These are phyloP conservation scores for Pteromalus puparum DNA, from an alignment of 1,140 invertebrate genomes.

Conservation along the genomic window DNA sequence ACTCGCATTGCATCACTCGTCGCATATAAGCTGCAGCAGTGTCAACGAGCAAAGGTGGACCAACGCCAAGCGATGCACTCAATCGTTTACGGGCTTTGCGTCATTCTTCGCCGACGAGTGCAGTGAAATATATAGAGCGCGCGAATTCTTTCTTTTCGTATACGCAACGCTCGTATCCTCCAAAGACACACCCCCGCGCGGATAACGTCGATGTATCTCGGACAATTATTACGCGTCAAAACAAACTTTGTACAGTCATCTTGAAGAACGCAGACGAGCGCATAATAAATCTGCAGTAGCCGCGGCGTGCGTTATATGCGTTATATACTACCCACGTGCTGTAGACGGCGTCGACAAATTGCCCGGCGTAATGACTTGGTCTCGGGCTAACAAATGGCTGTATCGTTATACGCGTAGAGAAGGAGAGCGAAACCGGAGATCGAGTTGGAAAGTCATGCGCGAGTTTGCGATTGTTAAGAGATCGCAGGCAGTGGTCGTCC, in stretches of 20 bases:
- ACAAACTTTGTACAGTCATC: too few species aligned
- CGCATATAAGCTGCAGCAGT: background rate
- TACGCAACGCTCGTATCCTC: too few species aligned
- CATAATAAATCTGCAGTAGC: background rate
- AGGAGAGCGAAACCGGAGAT: background rate
- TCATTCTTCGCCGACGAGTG: background rate
- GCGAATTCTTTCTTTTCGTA: background rate
- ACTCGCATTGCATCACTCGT: conserved; percentile 8
- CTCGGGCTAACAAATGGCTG: background rate
- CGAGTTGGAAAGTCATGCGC: too few species aligned
- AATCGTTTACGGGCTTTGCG: background rate
- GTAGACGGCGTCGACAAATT: background rate
- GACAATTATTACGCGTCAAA: too few species aligned
- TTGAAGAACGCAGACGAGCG: background rate
- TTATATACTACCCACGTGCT: too few species aligned
- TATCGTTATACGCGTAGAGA: background rate
- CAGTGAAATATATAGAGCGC: too few species aligned
- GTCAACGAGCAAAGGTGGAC: conserved; percentile 5
- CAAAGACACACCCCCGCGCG: too few species aligned
- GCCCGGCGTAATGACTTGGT: background rate
- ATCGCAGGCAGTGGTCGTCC: too few species aligned
- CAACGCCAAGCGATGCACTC: background rate
- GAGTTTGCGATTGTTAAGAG: too few species aligned
- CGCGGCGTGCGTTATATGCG: too few species aligned
- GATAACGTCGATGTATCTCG: too few species aligned